phyloP scores from a whole-genome alignment of 2,888 invertebrate genomes.

The Drosophila rellima region DNA sequence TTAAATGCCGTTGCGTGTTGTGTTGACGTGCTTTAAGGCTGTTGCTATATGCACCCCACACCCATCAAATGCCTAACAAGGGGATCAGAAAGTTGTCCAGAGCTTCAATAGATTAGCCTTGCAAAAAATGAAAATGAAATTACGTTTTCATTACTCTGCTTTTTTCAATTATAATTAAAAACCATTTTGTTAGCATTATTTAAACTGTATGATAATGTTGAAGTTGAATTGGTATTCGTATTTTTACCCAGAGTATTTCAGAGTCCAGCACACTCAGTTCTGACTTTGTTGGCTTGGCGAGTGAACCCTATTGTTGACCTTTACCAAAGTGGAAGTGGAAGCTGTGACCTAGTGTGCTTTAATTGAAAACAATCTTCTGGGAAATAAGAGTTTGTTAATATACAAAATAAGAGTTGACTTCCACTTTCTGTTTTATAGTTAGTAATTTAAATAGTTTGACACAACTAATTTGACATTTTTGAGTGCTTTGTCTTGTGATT shows the following conservation, averaged over 20 bases:
- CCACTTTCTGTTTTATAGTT: conserved; percentile 35
- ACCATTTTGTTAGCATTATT: too few species aligned
- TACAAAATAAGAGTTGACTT: conserved; percentile 29
- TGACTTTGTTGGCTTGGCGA: conserved; percentile 2
- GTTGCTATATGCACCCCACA: background rate
- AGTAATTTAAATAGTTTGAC: conserved; percentile 42
- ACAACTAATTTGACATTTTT: conserved; percentile 18
- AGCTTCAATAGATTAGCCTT: background rate
- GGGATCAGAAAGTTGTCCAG: background rate
- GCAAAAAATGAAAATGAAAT: background rate
- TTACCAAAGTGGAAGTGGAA: conserved; percentile 28
- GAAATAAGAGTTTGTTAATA: conserved; percentile 21
- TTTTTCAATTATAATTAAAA: too few species aligned
- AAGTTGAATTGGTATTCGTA: too few species aligned
- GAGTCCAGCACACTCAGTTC: background rate
- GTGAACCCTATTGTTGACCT: conserved; percentile 36
- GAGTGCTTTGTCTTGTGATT: conserved; percentile 29
- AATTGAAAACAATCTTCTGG: conserved; percentile 3
- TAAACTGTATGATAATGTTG: too few species aligned
- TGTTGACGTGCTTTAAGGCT: conserved; percentile 16
- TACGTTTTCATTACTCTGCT: too few species aligned
- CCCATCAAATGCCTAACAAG: background rate
- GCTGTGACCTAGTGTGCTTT: conserved; percentile 47
- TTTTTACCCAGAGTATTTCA: conserved; percentile 1
- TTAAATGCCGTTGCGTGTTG: conserved; percentile 57